These are phyloP conservation scores for Esox masquinongy DNA, from an alignment of 2,797 vertebrate genomes.

Conservation along the genomic window DNA sequence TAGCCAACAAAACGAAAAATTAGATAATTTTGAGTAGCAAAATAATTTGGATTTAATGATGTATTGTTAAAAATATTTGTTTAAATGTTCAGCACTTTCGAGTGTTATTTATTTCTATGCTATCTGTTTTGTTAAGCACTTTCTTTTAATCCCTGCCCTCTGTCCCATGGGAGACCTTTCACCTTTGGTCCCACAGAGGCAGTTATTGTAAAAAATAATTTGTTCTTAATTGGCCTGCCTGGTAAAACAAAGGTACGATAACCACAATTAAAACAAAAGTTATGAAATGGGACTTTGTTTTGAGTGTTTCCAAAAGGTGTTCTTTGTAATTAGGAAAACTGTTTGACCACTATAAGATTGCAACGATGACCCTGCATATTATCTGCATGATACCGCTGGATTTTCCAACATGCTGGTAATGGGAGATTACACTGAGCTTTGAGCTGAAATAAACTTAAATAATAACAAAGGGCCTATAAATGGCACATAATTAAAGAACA, in stretches of 20 bases:
- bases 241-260: not conserved
- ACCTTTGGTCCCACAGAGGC: no score
- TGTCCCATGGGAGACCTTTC: no score
- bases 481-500: no score
- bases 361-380: no score
- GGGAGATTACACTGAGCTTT: no score
- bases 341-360: no score
- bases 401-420: no score
- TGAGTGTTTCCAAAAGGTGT: not conserved
- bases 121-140: not conserved
- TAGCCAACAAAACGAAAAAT: not conserved
- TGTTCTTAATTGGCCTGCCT: no score
- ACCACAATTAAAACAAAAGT: not conserved
- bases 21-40: not conserved
- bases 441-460: no score
- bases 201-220: no score
- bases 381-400: no score
- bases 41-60: conserved; percentile 5
- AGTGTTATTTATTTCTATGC: not conserved
- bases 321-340: not conserved
- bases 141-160: not conserved
- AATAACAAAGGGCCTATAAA: no score
- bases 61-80: not conserved
- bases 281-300: not conserved
- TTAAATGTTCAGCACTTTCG: not conserved